A percentile compares a stretch with the other conserved stretches of the same genome.
Conservation (phyloP, 2,888 invertebrate species). For the Thecophora atra region DNA sequence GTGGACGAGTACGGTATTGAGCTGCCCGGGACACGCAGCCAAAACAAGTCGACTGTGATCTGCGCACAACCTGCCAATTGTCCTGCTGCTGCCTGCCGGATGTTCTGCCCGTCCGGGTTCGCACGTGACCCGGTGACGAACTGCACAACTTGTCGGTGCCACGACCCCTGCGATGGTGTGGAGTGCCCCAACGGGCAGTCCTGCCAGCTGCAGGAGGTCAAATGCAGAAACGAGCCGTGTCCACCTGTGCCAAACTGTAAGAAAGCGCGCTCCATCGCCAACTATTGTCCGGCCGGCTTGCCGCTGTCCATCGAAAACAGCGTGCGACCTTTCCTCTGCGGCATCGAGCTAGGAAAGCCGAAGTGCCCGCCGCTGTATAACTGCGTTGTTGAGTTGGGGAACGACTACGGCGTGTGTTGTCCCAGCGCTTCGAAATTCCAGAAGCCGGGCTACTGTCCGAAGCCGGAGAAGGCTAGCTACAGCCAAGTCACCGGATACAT, state of each 20-base stretch:
- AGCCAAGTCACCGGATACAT: conserved; percentile 62
- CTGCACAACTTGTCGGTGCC: conserved; percentile 82
- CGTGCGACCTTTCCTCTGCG: conserved; percentile 82
- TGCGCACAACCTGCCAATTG: conserved; percentile 72
- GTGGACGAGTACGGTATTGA: conserved; percentile 83
- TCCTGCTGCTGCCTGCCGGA: conserved; percentile 83
- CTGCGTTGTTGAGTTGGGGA: conserved; percentile 81
- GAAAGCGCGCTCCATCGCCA: conserved; percentile 78
- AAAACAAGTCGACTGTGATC: conserved; percentile 52
- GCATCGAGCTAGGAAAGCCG: conserved; percentile 82
- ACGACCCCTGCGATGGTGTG: conserved; percentile 81
- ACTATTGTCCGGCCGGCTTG: conserved; percentile 81
- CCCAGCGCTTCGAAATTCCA: conserved; percentile 79
- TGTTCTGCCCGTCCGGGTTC: conserved; percentile 87
- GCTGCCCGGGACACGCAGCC: conserved; percentile 76
- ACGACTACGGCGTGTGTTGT: conserved; percentile 89
- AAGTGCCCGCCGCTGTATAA: conserved; percentile 83
- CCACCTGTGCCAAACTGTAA: conserved; percentile 87
- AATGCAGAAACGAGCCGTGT: conserved; percentile 81
- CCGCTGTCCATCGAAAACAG: conserved; percentile 78
- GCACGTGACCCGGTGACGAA: conserved; percentile 74
- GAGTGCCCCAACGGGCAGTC: conserved; percentile 79
- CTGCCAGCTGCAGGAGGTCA: conserved; percentile 81
- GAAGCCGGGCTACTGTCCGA: conserved; percentile 82
- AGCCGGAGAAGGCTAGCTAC: conserved; percentile 63